phyloP scores from a whole-genome alignment of 1,140 invertebrate genomes.

The Danaus plexippus region DNA sequence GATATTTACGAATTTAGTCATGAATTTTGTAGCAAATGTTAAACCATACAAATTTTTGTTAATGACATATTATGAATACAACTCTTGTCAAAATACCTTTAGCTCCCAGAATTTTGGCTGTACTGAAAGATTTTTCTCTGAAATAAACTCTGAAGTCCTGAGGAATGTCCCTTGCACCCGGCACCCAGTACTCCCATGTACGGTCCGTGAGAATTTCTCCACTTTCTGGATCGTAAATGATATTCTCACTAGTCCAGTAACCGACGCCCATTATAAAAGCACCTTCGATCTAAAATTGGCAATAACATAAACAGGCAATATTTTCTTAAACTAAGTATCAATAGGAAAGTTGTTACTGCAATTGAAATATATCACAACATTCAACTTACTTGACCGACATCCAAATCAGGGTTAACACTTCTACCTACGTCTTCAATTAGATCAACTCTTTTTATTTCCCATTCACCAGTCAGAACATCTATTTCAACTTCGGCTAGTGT shows the following conservation, averaged over 20 bases:
- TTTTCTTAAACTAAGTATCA: no score
- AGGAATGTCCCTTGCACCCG: conserved; percentile 74
- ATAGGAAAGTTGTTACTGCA: no score
- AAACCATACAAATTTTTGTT: conserved; percentile 14
- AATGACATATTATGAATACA: no score
- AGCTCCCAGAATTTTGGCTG: conserved; percentile 77
- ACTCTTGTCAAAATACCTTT: conserved; percentile 73
- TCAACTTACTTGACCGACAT: conserved; percentile 82
- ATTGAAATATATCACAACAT: no score
- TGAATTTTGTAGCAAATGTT: neutral
- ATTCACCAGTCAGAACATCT: conserved; percentile 87
- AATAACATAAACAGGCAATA: no score
- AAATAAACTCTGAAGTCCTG: conserved; percentile 84
- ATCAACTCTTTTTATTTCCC: conserved; percentile 78
- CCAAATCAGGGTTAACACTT: conserved; percentile 82
- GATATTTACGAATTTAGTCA: neutral
- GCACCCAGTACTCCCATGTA: conserved; percentile 88
- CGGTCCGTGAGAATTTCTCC: conserved; percentile 80
- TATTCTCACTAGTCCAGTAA: conserved; percentile 81
- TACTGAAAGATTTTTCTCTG: conserved; percentile 79
- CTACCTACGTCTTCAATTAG: conserved; percentile 82
- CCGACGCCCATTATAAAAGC: conserved; percentile 90
- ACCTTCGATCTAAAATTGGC: conserved; percentile 76
- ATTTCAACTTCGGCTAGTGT: conserved; percentile 78
- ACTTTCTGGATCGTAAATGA: conserved; percentile 76